Base-by-base conservation (phyloP, 1,140 invertebrate genomes). In the Camponotus vicinus region DNA sequence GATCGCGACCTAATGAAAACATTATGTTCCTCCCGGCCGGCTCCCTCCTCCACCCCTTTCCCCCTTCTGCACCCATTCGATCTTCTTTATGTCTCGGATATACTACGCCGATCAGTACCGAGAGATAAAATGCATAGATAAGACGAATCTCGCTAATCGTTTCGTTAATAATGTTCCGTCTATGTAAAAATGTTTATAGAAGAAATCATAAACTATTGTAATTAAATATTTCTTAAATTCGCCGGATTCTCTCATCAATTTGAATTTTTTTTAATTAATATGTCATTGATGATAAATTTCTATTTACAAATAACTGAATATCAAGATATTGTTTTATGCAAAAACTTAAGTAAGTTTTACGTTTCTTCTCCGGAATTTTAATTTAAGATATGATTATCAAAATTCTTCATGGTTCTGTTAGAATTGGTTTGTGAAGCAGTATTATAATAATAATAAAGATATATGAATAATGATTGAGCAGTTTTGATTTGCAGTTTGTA, bases 1-100 rank as follows among this genome's bases (percentile, higher is more conserved):
- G 89, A 92, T 92, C 92, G 83, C 85, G 86, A 90, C 86, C 87
- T 91, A 91, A 92, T 92, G 91, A 92, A 93, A 92, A 93, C 89
- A 92, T 92, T 92, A 93, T 86, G 85, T 90, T 88, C 75, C 55
- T 83, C 40, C 42, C n/a, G 55, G 67, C 40, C 59, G 64, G 59
- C 59, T 78, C 37, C 37, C 8, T 32, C 45, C 77, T 32, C 32
- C 45, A 59, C 18, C n/a, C 69, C 42, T 37, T 78, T 57, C 18
- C 40, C 15, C 32, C n/a, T 52, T 52, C 49, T 18, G 3, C 49
- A 45, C 18, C 52, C 13, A 8, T 42, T 49, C 21, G 21, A 59
- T 21, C 55, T 34, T 70, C 59, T 66, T 86, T 59, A 45, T 45
- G 3, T 45, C 27, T 78, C 37, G 55, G 27, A 45, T 73, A 45